Evolutionary conservation across 23 tunicate species (phyloP), one percentile per base, ranked within the genome.

Genomic region (Styela clava): DNA sequence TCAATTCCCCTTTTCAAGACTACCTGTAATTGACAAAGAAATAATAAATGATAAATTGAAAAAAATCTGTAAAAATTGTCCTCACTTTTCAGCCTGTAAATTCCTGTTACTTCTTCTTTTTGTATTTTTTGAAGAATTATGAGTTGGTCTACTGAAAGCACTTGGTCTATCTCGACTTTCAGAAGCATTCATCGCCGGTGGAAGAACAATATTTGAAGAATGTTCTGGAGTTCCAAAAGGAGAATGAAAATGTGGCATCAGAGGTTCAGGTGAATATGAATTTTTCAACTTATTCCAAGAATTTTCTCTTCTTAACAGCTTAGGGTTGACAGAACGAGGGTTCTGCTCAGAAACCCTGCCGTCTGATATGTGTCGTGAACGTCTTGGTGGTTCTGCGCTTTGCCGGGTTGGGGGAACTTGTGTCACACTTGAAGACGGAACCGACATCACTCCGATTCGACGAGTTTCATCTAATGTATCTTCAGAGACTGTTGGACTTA

Each of bases 221-320:
- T 44, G 56, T 44, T 44, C 56, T 12, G 56, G 56, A 44, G 56
- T 44, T 5, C 56, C 56, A 12, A 44, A 44, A 44, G 56, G 56
- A 44, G 56, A 44, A 12, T 44, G 62, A 44, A 52, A 52, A 44
- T 52, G 64, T 44, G 81, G 65, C 27, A 29, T 52, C n/a, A 76
- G 33, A 20, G 81, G 81, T 44, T 76, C 81, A 24, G 81, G 81
- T 20, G 81, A 76, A 44, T 76, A 76, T 5, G 81, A 76, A 76
- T 76, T 76, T 31, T 76, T 76, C 81, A 76, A 76, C 31, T 76
- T 76, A 29, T 76, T 76, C 81, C 81, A 76, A 52, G 65, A 51
- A 51, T 52, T 51, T 24, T 76, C 65, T 56, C 65, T 52, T 44
- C 65, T 29, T 16, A 34, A 0, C n/a, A 22, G 28, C 31, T 2